These are phyloP conservation scores for Palythoa heliodiscus DNA, from an alignment of 92 coral and sea anemone species.

Conservation along the genomic window DNA sequence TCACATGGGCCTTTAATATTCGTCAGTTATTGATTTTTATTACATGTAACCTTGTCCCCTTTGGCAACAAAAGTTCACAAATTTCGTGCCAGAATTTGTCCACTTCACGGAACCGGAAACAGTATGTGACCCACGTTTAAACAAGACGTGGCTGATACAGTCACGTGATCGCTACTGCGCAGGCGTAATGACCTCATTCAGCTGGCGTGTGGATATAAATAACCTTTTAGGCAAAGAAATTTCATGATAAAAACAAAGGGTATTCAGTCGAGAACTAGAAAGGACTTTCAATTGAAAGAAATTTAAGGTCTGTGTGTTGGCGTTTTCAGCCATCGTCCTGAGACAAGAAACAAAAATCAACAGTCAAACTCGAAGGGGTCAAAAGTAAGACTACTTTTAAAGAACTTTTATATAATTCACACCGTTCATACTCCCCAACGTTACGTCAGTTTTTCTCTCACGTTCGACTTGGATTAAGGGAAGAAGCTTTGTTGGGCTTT, in stretches of 20 bases:
- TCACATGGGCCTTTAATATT: not conserved
- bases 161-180: slow-evolving; percentile 59
- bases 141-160: slow-evolving; percentile 57
- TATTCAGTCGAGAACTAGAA: slow-evolving; percentile 63
- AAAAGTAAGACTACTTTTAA: not conserved
- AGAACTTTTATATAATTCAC: not conserved
- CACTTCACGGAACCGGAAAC: slow-evolving; percentile 89
- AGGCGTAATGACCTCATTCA: slow-evolving; percentile 64
- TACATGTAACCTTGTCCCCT: not conserved
- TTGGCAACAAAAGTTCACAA: not conserved
- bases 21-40: not conserved
- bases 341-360: not conserved
- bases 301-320: slow-evolving; percentile 3
- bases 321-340: not conserved
- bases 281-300: slow-evolving; percentile 46
- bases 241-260: slow-evolving; percentile 84
- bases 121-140: slow-evolving; percentile 84
- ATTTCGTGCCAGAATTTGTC: slow-evolving; percentile 50
- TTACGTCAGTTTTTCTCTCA: slow-evolving; percentile 24
- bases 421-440: not conserved
- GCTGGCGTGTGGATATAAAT: slow-evolving; percentile 79
- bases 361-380: not conserved
- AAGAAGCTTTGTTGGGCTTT: slow-evolving; percentile 33
- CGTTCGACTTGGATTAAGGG: slow-evolving; percentile 24
- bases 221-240: slow-evolving; percentile 65